These are phyloP conservation scores for Aix galericulata DNA, from an alignment of 2,113 vertebrate genomes.

Conservation along the genomic window DNA sequence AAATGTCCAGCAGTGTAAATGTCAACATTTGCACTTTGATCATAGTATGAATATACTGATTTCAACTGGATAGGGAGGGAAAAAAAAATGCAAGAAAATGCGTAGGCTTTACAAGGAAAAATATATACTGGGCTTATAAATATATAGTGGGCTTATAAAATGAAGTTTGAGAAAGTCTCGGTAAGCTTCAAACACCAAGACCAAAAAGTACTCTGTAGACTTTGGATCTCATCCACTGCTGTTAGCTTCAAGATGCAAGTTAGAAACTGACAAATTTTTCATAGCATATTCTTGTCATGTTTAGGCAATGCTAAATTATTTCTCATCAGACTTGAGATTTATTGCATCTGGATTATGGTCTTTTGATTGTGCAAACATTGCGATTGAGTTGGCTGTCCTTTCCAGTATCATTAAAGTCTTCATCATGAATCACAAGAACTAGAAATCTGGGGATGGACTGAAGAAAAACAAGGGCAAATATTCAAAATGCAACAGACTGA, in stretches of 20 bases:
- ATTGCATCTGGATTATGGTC: slow-evolving; percentile 14
- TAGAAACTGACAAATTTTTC: background rate
- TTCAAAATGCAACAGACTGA: background rate
- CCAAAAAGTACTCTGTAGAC: slow-evolving; percentile 20
- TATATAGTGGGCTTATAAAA: slow-evolving; percentile 25
- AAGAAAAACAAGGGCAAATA: slow-evolving; percentile 17
- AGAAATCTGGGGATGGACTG: background rate
- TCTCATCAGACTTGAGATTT: slow-evolving; percentile 1
- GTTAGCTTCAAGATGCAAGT: slow-evolving; percentile 17
- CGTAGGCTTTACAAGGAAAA: slow-evolving; percentile 6
- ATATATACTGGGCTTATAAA: slow-evolving; percentile 39
- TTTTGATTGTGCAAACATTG: background rate
- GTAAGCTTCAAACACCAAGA: slow-evolving; percentile 38
- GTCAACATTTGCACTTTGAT: slow-evolving; percentile 72
- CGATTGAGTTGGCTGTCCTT: background rate
- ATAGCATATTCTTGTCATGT: background rate
- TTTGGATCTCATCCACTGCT: slow-evolving; percentile 45
- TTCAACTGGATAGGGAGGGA: slow-evolving; percentile 42
- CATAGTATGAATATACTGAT: slow-evolving; percentile 41
- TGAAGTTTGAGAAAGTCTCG: slow-evolving; percentile 44
- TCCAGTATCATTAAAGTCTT: background rate
- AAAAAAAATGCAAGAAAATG: slow-evolving; percentile 34
- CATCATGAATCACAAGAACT: background rate
- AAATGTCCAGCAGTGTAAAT: slow-evolving; percentile 59
- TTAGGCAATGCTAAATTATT: slow-evolving; percentile 30